phyloP scores from a whole-genome alignment of 1,140 invertebrate genomes.

The Watersipora subatra region DNA sequence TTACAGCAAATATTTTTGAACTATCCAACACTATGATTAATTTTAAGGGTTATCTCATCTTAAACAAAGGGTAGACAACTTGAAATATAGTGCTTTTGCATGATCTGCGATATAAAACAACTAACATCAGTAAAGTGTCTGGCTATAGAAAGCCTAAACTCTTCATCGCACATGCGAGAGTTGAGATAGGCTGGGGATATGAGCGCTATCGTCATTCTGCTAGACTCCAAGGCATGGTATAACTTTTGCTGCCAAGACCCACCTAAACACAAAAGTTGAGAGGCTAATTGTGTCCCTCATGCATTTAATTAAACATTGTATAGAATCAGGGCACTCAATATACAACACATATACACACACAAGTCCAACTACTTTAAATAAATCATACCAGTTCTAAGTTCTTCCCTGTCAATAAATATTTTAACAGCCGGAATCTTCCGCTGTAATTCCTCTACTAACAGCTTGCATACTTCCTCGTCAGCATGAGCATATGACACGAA shows the following conservation, averaged over 20 bases:
- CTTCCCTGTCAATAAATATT: not conserved
- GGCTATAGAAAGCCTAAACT: conserved; percentile 27
- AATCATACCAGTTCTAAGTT: not conserved
- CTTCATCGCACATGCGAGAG: conserved; percentile 30
- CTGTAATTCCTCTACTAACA: not conserved
- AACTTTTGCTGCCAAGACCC: not conserved
- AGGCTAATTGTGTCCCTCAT: not conserved
- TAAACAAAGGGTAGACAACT: not conserved
- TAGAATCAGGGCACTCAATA: not conserved
- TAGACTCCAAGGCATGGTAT: not conserved
- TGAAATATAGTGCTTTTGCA: not conserved
- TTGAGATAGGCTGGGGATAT: conserved; percentile 21
- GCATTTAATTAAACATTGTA: not conserved
- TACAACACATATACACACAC: not conserved
- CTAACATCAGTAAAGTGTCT: not conserved
- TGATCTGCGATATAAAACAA: not conserved
- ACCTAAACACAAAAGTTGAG: not conserved
- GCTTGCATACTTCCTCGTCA: not conserved
- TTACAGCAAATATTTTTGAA: not conserved
- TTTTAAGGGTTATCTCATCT: not conserved
- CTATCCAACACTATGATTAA: no score
- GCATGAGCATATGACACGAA: not conserved
- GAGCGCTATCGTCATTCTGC: conserved; percentile 20
- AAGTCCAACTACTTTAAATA: not conserved
- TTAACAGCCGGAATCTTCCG: not conserved